Evolutionary conservation across 2,113 vertebrate species (phyloP).

Genomic region (Hirundichthys speculiger): DNA sequence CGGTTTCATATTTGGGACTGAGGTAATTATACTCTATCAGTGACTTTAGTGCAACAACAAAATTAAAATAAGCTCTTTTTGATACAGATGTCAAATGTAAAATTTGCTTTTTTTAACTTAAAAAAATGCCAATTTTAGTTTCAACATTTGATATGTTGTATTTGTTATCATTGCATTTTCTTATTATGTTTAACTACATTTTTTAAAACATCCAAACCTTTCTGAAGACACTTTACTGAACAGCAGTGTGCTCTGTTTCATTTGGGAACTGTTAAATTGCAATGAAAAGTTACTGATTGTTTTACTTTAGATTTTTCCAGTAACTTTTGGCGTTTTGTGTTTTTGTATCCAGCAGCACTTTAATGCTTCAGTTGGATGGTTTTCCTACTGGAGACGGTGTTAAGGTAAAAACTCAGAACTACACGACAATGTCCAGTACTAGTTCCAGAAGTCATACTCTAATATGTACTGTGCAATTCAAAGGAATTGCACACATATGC

Average conservation of each 20-base stretch:
- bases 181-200: too few species aligned
- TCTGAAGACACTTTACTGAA: too few species aligned
- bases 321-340: background rate
- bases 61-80: background rate
- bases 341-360: constrained; percentile 68
- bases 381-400: constrained; percentile 79
- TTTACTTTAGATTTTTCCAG: background rate
- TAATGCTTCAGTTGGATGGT: constrained; percentile 82
- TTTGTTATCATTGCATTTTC: too few species aligned
- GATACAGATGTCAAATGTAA: background rate
- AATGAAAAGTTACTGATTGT: too few species aligned
- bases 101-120: background rate
- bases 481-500: background rate
- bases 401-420: constrained; percentile 57
- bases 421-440: too few species aligned
- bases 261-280: too few species aligned
- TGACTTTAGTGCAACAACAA: background rate
- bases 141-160: background rate
- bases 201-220: too few species aligned
- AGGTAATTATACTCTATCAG: background rate
- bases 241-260: too few species aligned
- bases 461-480: background rate
- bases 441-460: background rate
- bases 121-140: background rate
- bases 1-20: background rate